phyloP scores from a whole-genome alignment of 1,140 invertebrate species.

The Pseudomyrmex pallidus region DNA sequence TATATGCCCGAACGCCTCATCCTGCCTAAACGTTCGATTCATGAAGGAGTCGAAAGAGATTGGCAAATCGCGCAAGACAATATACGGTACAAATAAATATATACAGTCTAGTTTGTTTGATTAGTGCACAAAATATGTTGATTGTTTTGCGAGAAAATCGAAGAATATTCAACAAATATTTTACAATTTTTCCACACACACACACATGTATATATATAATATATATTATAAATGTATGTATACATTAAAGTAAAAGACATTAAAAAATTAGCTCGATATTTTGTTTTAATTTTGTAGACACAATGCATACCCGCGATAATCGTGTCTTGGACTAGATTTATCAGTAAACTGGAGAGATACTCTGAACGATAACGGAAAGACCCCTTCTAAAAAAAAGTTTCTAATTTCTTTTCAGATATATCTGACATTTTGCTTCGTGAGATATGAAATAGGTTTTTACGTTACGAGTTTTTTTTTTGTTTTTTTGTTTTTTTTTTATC shows the following conservation, averaged over 20 bases:
- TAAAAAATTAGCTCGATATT: not conserved
- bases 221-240: no score
- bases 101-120: slow-evolving; percentile 1
- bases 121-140: not conserved
- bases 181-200: no score
- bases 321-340: slow-evolving; percentile 42
- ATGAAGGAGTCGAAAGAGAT: slow-evolving; percentile 34
- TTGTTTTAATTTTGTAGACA: not conserved
- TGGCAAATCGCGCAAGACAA: slow-evolving; percentile 24
- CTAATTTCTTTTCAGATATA: slow-evolving; percentile 12
- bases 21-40: slow-evolving; percentile 59
- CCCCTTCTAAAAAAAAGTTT: slow-evolving; percentile 31
- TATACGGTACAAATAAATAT: slow-evolving; percentile 40
- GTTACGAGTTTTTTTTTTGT: no score
- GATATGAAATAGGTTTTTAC: not conserved
- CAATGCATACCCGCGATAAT: slow-evolving; percentile 39
- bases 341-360: slow-evolving; percentile 52
- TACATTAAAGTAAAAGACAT: no score
- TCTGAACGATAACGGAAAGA: slow-evolving; percentile 62
- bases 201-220: no score
- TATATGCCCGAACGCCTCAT: slow-evolving; percentile 56
- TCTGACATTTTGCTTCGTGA: slow-evolving; percentile 14
- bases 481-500: not conserved
- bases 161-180: no score
- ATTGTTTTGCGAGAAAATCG: no score